Conservation (phyloP, 2,113 vertebrate species). For the Cyphomyrus discorhynchus region DNA sequence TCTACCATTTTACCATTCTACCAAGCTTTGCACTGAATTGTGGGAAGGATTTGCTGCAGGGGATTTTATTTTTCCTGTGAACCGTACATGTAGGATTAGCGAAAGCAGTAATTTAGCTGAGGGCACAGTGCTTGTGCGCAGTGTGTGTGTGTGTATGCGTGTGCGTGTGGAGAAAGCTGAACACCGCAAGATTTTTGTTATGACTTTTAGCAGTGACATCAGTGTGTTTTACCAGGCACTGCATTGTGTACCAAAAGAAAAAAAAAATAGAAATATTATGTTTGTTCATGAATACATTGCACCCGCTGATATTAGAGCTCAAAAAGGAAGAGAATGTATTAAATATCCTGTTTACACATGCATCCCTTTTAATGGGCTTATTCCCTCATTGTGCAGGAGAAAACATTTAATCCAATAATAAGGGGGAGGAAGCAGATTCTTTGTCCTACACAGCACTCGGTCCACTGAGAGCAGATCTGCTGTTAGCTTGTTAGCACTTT, state of each 20-base stretch:
- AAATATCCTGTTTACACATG: slow-evolving; percentile 16
- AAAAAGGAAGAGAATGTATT: slow-evolving; percentile 33
- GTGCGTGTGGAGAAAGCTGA: slow-evolving; percentile 39
- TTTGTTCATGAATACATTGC: not conserved
- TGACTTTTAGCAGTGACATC: slow-evolving; percentile 39
- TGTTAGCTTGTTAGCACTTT: not conserved
- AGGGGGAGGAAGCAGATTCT: slow-evolving; percentile 53
- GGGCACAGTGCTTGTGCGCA: slow-evolving; percentile 30
- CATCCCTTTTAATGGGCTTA: slow-evolving; percentile 26
- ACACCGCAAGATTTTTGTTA: slow-evolving; percentile 53
- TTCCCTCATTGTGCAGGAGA: slow-evolving; percentile 36
- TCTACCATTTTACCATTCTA: not conserved
- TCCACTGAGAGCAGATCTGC: not conserved
- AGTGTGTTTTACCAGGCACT: slow-evolving; percentile 36
- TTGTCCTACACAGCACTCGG: slow-evolving; percentile 32
- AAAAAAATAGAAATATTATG: not conserved
- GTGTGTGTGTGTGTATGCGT: slow-evolving; percentile 31
- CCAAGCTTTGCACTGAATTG: slow-evolving; percentile 22
- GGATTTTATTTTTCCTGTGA: not conserved
- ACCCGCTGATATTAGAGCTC: slow-evolving; percentile 12
- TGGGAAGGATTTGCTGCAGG: slow-evolving; percentile 13
- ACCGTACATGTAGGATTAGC: slow-evolving; percentile 28
- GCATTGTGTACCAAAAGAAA: slow-evolving; percentile 46
- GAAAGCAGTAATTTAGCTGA: slow-evolving; percentile 44
- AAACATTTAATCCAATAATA: slow-evolving; percentile 38